Evolutionary conservation across 1,140 invertebrate species (phyloP).

Genomic region (Micrasema minimum): DNA sequence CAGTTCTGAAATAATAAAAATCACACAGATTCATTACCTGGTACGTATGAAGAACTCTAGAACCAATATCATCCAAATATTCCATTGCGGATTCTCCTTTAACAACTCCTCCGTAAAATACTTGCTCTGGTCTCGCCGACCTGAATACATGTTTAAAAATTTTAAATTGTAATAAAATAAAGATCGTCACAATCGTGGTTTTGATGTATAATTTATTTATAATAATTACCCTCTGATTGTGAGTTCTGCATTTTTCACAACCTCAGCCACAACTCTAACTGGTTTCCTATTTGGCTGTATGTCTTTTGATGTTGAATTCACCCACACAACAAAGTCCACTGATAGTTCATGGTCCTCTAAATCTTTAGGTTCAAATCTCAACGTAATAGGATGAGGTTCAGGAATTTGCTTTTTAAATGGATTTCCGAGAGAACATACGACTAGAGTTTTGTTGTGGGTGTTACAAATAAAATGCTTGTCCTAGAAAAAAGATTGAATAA

Average conservation of each 20-base stretch:
- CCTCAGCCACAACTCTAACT: constrained; percentile 69
- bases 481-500: constrained; percentile 57
- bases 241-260: constrained; percentile 86
- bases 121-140: constrained; percentile 76
- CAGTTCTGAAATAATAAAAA: too few relatives aligned
- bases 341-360: constrained; percentile 76
- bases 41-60: constrained; percentile 85
- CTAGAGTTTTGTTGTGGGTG: constrained; percentile 77
- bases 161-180: too few relatives aligned
- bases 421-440: constrained; percentile 88
- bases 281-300: constrained; percentile 68
- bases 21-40: too few relatives aligned
- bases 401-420: constrained; percentile 79
- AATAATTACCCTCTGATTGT: constrained; percentile 77
- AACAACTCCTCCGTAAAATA: constrained; percentile 87
- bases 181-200: too few relatives aligned
- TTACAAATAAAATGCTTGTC: constrained; percentile 74
- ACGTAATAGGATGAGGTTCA: constrained; percentile 68
- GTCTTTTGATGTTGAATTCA: constrained; percentile 89
- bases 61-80: constrained; percentile 86
- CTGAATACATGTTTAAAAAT: too few relatives aligned
- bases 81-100: constrained; percentile 85
- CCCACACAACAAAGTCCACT: constrained; percentile 78
- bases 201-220: too few relatives aligned
- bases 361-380: constrained; percentile 83